Evolutionary conservation across 2,113 vertebrate genomes (phyloP).

Genomic region (Willisornis vidua): DNA sequence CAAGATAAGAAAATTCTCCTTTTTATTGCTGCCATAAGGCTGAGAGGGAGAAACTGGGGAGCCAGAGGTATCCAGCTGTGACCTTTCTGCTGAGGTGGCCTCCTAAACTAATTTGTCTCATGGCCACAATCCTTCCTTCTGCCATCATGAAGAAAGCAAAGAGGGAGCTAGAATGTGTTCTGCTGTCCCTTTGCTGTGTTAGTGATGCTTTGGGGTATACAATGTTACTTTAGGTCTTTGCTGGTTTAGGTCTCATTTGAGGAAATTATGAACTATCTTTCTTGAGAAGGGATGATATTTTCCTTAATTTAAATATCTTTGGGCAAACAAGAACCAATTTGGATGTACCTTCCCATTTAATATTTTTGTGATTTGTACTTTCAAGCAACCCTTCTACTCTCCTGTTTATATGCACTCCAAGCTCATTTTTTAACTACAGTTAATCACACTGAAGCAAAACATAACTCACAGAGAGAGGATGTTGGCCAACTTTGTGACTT

Average conservation of each 20-base stretch:
- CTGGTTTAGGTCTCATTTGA: neutral
- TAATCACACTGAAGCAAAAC: conserved; percentile 56
- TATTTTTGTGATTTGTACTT: conserved; percentile 54
- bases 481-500: conserved; percentile 25
- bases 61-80: neutral
- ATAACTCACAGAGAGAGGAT: neutral
- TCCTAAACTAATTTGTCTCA: neutral
- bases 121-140: fast-evolving
- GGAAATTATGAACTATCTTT: neutral
- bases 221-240: neutral
- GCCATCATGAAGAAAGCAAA: neutral
- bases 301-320: conserved; percentile 46
- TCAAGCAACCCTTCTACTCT: conserved; percentile 41
- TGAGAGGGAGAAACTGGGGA: neutral
- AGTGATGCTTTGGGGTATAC: neutral
- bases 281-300: conserved; percentile 19
- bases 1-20: neutral
- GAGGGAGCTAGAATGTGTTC: neutral
- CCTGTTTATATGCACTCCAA: conserved; percentile 44
- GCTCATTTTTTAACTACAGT: conserved; percentile 59
- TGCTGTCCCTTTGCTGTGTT: neutral
- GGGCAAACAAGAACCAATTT: conserved; percentile 59
- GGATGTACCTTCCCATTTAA: conserved; percentile 49
- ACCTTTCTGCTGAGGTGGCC: neutral
- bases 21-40: neutral